Conservation (phyloP, 2,113 vertebrate species). For the Rhipidura dahli region DNA sequence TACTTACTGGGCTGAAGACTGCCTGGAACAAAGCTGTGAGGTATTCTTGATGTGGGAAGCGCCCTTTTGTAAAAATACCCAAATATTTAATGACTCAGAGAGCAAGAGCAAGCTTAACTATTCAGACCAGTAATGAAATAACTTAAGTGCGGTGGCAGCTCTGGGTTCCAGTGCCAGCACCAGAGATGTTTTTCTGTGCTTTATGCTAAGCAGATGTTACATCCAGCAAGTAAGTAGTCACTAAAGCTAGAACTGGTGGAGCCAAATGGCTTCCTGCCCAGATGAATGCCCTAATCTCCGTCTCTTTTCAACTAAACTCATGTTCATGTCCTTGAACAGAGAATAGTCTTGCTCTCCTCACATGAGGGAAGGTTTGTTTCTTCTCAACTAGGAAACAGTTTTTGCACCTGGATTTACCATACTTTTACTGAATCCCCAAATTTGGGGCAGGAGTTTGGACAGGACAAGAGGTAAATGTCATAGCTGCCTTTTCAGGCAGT, state of each 20-base stretch:
- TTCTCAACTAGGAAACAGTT: not conserved
- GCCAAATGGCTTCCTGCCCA: not conserved
- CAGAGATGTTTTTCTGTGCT: not conserved
- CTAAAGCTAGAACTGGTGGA: not conserved
- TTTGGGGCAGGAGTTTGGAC: not conserved
- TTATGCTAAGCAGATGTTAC: conserved; percentile 24
- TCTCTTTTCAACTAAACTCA: not conserved
- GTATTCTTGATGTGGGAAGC: conserved; percentile 58
- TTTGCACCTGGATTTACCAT: not conserved
- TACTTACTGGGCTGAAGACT: not conserved
- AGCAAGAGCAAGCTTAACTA: conserved; percentile 3
- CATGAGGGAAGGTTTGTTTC: not conserved
- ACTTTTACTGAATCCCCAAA: not conserved
- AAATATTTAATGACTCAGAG: conserved; percentile 48
- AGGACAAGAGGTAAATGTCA: not conserved
- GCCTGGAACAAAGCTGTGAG: conserved; percentile 40
- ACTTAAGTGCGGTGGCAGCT: not conserved
- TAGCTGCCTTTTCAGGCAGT: not conserved
- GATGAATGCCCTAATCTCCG: not conserved
- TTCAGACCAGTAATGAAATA: conserved; percentile 13
- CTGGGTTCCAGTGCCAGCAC: not conserved
- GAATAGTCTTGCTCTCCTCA: not conserved
- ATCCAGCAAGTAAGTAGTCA: not conserved
- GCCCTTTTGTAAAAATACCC: conserved; percentile 17
- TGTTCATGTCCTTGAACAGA: not conserved